Conservation (phyloP, 1,140 invertebrate species). For the Eurosta solidaginis region DNA sequence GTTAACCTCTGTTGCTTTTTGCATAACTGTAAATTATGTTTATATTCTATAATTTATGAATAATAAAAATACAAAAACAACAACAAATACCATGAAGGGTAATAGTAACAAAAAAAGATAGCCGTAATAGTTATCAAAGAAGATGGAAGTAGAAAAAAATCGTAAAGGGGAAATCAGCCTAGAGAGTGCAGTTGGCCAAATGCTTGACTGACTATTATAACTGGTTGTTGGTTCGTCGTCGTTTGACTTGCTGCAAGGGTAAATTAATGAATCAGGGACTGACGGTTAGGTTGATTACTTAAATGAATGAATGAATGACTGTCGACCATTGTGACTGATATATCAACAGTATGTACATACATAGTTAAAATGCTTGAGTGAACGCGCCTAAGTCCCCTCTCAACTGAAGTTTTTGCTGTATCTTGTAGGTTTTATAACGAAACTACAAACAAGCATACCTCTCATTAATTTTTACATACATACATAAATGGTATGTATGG, state of each 20-base stretch:
- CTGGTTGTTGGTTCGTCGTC: no score
- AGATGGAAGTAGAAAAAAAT: not conserved
- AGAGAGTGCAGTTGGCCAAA: not conserved
- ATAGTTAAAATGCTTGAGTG: constrained; percentile 3
- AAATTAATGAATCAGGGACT: no score
- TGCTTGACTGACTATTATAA: not conserved
- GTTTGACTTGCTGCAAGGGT: not conserved
- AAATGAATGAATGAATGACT: not conserved
- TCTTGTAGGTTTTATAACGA: not conserved
- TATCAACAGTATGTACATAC: not conserved
- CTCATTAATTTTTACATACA: not conserved
- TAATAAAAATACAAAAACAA: not conserved
- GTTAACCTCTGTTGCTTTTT: not conserved
- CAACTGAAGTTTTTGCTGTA: not conserved
- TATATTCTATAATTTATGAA: constrained; percentile 23
- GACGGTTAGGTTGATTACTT: no score
- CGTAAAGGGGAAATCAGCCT: no score
- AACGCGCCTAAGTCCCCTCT: not conserved
- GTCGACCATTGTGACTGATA: not conserved
- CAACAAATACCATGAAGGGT: no score
- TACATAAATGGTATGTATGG: not conserved
- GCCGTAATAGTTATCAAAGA: not conserved
- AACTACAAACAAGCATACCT: not conserved
- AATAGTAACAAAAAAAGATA: not conserved
- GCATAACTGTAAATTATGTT: constrained; percentile 22